These are phyloP conservation scores for Sinocyclocheilus grahami DNA, from an alignment of 2,113 vertebrate species.

Conservation along the genomic window DNA sequence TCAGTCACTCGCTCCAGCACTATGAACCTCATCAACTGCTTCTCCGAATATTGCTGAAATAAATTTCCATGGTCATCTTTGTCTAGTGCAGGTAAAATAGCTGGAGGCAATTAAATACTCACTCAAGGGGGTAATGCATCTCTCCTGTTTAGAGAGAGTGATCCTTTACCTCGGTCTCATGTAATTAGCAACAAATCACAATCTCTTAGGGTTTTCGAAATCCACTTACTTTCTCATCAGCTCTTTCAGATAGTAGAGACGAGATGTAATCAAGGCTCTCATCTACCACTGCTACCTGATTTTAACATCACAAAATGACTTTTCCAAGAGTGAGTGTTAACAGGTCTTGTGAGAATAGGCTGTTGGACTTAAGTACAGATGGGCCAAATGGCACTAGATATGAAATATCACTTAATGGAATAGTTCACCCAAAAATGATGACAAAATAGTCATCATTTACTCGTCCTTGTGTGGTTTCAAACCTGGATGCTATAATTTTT, in stretches of 20 bases:
- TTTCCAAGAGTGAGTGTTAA: constrained; percentile 1
- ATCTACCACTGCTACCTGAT: constrained; percentile 28
- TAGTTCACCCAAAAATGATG: neutral
- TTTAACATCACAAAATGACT: constrained; percentile 36
- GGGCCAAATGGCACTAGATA: neutral
- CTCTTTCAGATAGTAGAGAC: constrained; percentile 31
- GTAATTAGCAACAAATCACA: constrained; percentile 48
- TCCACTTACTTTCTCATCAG: constrained; percentile 51
- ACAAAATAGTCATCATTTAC: neutral
- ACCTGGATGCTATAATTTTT: neutral
- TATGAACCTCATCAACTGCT: constrained; percentile 5
- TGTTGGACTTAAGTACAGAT: neutral
- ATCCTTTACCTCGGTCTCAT: constrained; percentile 31
- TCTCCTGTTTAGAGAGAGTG: constrained; percentile 15
- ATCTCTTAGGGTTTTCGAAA: constrained; percentile 41
- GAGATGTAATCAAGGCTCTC: constrained; percentile 43
- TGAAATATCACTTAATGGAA: neutral
- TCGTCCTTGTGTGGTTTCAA: neutral
- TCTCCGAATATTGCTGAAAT: constrained; percentile 28
- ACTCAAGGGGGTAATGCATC: constrained; percentile 37
- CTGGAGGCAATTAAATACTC: constrained; percentile 30
- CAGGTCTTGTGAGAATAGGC: neutral
- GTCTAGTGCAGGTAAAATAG: constrained; percentile 21
- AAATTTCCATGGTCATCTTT: constrained; percentile 38
- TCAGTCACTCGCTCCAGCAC: neutral